phyloP scores from a whole-genome alignment of 2,888 invertebrate species.

The Hirtodrosophila cameraria region DNA sequence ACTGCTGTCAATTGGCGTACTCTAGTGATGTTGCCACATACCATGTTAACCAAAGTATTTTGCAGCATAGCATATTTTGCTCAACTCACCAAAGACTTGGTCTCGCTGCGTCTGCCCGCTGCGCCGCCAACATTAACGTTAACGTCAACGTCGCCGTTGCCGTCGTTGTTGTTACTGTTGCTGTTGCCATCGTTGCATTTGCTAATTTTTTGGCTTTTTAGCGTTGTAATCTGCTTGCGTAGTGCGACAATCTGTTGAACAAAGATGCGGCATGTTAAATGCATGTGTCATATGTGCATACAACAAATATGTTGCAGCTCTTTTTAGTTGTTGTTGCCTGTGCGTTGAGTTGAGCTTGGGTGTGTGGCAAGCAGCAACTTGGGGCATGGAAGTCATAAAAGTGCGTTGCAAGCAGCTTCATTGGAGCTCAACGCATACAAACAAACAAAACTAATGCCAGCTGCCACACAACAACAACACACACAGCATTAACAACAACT shows the following conservation, averaged over 20 bases:
- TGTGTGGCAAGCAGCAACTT: conserved; percentile 5
- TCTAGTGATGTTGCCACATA: conserved; percentile 14
- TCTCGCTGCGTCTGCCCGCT: conserved; percentile 33
- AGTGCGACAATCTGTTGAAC: conserved; percentile 82
- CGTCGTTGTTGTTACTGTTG: no score
- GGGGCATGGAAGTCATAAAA: conserved; percentile 32
- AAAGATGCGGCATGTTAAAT: conserved; percentile 20
- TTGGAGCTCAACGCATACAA: background rate
- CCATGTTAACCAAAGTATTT: conserved; percentile 31
- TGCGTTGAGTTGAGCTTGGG: background rate
- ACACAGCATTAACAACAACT: background rate
- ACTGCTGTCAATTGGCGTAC: conserved; percentile 1
- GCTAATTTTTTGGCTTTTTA: conserved; percentile 76
- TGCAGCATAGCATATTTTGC: conserved; percentile 6
- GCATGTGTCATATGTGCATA: background rate
- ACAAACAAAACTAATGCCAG: background rate
- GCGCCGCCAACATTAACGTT: no score
- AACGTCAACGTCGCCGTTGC: conserved; percentile 5
- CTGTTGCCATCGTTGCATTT: conserved; percentile 42
- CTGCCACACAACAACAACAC: conserved; percentile 5
- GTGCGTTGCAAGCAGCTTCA: conserved; percentile 25
- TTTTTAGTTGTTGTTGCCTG: background rate
- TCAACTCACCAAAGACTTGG: conserved; percentile 78
- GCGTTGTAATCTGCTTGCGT: conserved; percentile 82
- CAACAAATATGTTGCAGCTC: no score